Percentiles rank a stretch among this genome's conserved stretches.
phyloP scores from a whole-genome alignment of 2,797 vertebrate species.

The Saxicola maurus region DNA sequence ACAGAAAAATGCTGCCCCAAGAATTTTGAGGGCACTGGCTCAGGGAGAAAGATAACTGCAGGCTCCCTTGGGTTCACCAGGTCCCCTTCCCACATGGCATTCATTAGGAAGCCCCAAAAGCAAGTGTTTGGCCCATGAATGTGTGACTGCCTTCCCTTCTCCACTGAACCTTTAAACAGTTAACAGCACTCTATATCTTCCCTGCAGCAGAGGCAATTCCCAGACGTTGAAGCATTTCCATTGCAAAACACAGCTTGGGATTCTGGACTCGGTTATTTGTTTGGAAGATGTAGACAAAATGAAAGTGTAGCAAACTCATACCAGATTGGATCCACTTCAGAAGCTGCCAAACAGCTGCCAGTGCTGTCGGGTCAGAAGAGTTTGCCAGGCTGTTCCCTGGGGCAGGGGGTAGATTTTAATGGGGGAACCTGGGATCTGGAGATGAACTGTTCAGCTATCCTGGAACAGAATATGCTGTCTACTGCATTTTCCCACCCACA shows the following conservation, averaged over 20 bases:
- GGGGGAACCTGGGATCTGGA: constrained; percentile 38
- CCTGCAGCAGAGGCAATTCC: constrained; percentile 53
- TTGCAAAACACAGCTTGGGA: constrained; percentile 66
- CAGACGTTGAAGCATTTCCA: constrained; percentile 62
- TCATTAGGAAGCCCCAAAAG: neutral
- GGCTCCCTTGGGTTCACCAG: neutral
- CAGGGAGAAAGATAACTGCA: neutral
- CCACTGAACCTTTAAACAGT: constrained; percentile 35
- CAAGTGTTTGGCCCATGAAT: neutral
- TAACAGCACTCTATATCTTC: constrained; percentile 28
- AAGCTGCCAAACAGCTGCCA: constrained; percentile 71
- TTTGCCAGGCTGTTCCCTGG: constrained; percentile 44
- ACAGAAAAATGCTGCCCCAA: neutral
- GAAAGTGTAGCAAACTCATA: constrained; percentile 70
- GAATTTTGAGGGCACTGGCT: neutral
- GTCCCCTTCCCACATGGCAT: neutral
- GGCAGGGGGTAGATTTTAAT: constrained; percentile 6
- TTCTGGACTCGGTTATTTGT: constrained; percentile 59
- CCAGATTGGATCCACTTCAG: constrained; percentile 66
- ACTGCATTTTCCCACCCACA: constrained; percentile 12
- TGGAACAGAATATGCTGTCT: constrained; percentile 49
- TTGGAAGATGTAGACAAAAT: constrained; percentile 64
- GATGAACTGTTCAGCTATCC: constrained; percentile 12
- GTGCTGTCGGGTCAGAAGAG: constrained; percentile 53
- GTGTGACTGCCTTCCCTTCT: neutral